A percentile compares a stretch with the other conserved stretches of the same genome.
phyloP scores from a whole-genome alignment of 2,113 vertebrate genomes.

The Archocentrus centrarchus region DNA sequence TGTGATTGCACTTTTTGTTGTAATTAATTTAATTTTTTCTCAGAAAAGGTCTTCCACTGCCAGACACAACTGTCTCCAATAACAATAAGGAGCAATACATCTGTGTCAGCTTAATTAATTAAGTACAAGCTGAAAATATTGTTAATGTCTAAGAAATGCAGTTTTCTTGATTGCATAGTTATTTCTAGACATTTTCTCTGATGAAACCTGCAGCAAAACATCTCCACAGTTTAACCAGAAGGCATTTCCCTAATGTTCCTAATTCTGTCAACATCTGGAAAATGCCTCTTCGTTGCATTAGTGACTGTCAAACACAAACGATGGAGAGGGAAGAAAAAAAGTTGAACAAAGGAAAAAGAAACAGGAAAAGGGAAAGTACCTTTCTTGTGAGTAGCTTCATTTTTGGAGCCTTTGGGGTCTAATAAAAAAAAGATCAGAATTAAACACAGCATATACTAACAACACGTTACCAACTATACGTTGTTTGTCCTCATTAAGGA shows the following conservation, averaged over 20 bases:
- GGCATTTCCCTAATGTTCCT: conserved; percentile 28
- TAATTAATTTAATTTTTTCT: no score
- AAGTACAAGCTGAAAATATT: conserved; percentile 7
- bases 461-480: conserved; percentile 71
- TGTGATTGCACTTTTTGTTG: not conserved
- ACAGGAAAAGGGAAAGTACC: conserved; percentile 82
- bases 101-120: conserved; percentile 36
- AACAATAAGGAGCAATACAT: conserved; percentile 8
- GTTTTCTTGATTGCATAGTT: not conserved
- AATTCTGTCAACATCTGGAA: conserved; percentile 31
- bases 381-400: conserved; percentile 87
- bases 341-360: conserved; percentile 26
- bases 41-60: not conserved
- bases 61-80: not conserved
- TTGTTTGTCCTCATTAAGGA: conserved; percentile 78
- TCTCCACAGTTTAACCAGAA: conserved; percentile 16
- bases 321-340: conserved; percentile 47
- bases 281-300: conserved; percentile 33
- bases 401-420: conserved; percentile 88
- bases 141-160: not conserved
- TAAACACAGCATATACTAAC: conserved; percentile 84
- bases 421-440: conserved; percentile 87
- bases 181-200: conserved; percentile 9
- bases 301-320: conserved; percentile 38
- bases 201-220: conserved; percentile 45